Evolutionary conservation across 2,113 vertebrate species (phyloP), one percentile per base, ranked within the genome.

Genomic region (Lontra canadensis): DNA sequence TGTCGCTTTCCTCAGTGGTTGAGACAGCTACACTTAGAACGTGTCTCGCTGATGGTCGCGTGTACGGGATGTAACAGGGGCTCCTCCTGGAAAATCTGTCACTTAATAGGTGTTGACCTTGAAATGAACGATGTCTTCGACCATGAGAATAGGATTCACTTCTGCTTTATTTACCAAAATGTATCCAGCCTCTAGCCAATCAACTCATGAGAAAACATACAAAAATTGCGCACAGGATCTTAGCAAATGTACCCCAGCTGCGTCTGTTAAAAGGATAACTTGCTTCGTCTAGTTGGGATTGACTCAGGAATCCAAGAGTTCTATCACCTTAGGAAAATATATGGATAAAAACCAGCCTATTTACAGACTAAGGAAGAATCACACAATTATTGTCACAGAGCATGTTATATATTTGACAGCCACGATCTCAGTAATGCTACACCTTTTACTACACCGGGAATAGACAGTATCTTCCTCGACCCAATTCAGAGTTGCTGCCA

Each of bases 31-130:
- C 57, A 9, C 23, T 6, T 42, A 65, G 61, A 65, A 4, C 0
- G 4, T 15, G 7, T 29, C 9, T 69, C 36, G 49, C 6, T 52
- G 23, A 69, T n/a, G 2, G 23, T 17, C 8, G 23, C 17, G 11
- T 55, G 8, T 18, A 1, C 44, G 13, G 34, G n/a, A 17, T 3
- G 9, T 18, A 29, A 6, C 5, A 1, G 17, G 1, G 4, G 0
- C 52, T 36, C 78, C 78, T 79, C n/a, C 20, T 42, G 8, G 18
- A 55, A 73, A 61, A 25, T 7, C 49, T 63, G 6, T 49, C 44
- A 44, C 12, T 78, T 49, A 65, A 17, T 23, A 21, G 61, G 39
- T 36, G 18, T 10, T 3, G 6, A 23, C 39, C 82, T 78, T 83
- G 12, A 52, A n/a, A 69, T 61, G 34, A 36, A 52, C 42, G n/a